Evolutionary conservation across 2,888 invertebrate genomes (phyloP), one percentile per base, ranked within the genome.

Genomic region (Xylocampa areola): DNA sequence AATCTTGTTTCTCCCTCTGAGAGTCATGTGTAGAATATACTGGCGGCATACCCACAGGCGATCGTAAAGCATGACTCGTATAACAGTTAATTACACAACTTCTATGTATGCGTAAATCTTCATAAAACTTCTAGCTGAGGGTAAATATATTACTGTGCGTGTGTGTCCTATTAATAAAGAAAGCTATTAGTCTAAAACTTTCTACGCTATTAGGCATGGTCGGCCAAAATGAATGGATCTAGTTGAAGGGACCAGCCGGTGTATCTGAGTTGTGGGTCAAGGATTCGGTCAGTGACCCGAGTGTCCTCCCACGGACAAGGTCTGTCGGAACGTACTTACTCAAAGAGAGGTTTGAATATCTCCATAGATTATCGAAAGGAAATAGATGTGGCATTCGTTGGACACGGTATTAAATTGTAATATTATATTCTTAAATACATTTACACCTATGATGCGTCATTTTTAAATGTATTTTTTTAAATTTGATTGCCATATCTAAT

Each of bases 241-340:
- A 55, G 50, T 67, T 21, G 27, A 51, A 45, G 52, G 66, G 72
- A 60, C 60, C 60, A 64, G 67, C 53, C 55, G n/a, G n/a, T n/a
- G 65, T 48, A 61, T 27, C 39, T 54, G 36, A 53, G 54, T 43
- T 81, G 73, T 90, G 80, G 90, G 91, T 87, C 92, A 91, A 90
- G 91, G 90, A 83, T 82, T 78, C 85, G 89, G 87, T 86, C 88
- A 85, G 27, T 88, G 76, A 88, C 88, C 88, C 74, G 66, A 14
- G 50, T 62, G 54, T 74, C 77, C 74, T 65, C 79, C 72, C 73
- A 79, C 81, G 45, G 53, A 50, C 35, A 27, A 36, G 51, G 29
- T 16, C 35, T 30, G 14, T 29, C 39, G 39, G 36, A 50, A 33
- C 40, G 37, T 45, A 32, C 25, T 59, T 53, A 52, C 23, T 17